These are phyloP conservation scores for Bubo scandiacus DNA, from an alignment of 2,113 vertebrate species.

Conservation along the genomic window DNA sequence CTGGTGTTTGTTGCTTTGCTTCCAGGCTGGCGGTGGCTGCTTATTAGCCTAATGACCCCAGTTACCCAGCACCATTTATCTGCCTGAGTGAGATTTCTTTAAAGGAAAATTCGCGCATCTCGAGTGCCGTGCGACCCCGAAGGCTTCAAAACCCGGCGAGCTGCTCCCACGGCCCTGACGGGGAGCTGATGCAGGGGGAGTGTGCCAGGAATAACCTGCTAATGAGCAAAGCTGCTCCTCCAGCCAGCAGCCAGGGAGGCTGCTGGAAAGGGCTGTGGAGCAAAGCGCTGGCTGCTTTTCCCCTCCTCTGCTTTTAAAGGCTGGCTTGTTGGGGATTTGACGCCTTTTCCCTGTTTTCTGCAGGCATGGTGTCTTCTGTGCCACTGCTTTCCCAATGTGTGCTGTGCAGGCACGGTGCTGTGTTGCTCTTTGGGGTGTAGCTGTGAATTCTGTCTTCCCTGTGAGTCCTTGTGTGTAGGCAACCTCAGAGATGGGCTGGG, in stretches of 20 bases:
- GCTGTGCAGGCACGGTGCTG: rapidly evolving
- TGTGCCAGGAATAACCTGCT: constrained; percentile 14
- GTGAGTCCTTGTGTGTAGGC: not conserved
- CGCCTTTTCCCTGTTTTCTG: not conserved
- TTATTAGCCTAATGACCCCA: constrained; percentile 43
- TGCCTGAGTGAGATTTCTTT: not conserved
- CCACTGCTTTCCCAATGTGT: not conserved
- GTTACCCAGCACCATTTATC: constrained; percentile 36
- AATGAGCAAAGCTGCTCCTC: constrained; percentile 43
- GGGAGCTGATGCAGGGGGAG: constrained; percentile 24
- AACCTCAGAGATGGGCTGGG: not conserved
- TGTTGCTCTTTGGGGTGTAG: not conserved
- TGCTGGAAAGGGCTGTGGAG: not conserved
- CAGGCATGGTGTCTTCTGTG: not conserved
- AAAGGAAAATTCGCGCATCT: not conserved
- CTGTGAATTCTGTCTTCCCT: not conserved
- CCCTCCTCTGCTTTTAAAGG: not conserved
- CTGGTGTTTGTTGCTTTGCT: constrained; percentile 10
- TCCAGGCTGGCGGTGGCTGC: constrained; percentile 15
- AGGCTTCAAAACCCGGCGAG: not conserved
- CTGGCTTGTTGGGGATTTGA: not conserved
- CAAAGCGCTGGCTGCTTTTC: not conserved
- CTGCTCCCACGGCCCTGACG: not conserved
- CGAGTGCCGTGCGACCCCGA: rapidly evolving
- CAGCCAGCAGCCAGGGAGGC: not conserved